Evolutionary conservation across 2,113 vertebrate genomes (phyloP).

Genomic region (Aegotheles bennettii): DNA sequence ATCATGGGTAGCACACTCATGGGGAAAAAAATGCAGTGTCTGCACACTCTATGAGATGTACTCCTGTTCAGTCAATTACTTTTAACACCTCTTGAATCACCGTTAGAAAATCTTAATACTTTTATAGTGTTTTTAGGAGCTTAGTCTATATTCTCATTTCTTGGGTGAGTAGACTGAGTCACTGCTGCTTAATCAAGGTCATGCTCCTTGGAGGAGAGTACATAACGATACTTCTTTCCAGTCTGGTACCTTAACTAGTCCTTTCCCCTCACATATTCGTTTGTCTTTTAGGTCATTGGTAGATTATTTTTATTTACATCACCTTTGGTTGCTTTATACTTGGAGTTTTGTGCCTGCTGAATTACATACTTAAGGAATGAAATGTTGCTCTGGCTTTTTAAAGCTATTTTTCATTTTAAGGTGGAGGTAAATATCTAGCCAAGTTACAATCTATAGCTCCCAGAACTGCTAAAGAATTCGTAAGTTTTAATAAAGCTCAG

Average conservation of each 20-base stretch:
- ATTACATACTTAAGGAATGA: neutral
- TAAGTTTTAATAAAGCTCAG: neutral
- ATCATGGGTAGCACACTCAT: fast-evolving
- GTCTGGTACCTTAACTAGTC: neutral
- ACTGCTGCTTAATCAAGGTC: neutral
- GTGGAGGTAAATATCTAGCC: neutral
- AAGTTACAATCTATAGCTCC: neutral
- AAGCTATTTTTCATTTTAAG: constrained; percentile 4
- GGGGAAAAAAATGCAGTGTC: neutral
- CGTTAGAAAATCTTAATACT: neutral
- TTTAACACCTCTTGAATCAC: neutral
- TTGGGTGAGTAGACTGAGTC: neutral
- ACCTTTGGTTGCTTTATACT: neutral
- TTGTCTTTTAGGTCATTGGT: neutral
- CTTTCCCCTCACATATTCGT: neutral
- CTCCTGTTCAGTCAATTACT: neutral
- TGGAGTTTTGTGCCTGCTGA: neutral
- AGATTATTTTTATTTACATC: neutral
- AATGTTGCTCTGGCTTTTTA: neutral
- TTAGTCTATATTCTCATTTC: neutral
- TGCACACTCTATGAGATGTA: neutral
- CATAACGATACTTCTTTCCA: neutral
- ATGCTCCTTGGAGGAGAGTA: neutral
- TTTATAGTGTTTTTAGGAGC: neutral
- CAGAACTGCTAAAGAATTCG: neutral